Evolutionary conservation across 2,113 vertebrate genomes (phyloP).

Genomic region (Copsychus sechellarum): DNA sequence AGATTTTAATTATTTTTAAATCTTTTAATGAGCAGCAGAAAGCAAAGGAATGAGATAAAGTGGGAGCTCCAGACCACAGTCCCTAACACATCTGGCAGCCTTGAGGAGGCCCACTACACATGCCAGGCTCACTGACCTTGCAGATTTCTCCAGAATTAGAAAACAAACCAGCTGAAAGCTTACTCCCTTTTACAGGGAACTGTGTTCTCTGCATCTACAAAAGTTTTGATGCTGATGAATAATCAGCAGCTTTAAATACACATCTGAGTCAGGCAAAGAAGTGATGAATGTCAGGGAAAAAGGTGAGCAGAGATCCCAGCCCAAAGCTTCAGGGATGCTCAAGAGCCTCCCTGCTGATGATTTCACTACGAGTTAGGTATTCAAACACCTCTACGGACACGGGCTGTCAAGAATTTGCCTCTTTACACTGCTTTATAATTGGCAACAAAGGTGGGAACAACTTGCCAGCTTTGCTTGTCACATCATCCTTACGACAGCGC

Average conservation of each 20-base stretch:
- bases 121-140: background rate
- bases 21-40: background rate
- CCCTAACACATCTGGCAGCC: fast-evolving
- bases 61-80: background rate
- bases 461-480: background rate
- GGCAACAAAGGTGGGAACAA: constrained; percentile 17
- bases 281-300: background rate
- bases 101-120: background rate
- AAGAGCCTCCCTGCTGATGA: background rate
- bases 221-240: background rate
- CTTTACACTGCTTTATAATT: background rate
- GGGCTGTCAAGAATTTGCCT: background rate
- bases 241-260: background rate
- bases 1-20: background rate
- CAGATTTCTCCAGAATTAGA: background rate
- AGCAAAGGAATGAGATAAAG: background rate
- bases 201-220: background rate
- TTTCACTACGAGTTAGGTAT: background rate
- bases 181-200: background rate
- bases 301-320: background rate
- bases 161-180: background rate
- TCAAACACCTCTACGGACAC: background rate
- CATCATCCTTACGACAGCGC: background rate
- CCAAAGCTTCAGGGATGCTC: background rate
- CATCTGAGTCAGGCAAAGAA: background rate